A percentile compares a stretch with the other conserved stretches of the same genome.
Evolutionary conservation across 2,797 vertebrate species (phyloP).

Genomic region (Ctenosaura bakeri): DNA sequence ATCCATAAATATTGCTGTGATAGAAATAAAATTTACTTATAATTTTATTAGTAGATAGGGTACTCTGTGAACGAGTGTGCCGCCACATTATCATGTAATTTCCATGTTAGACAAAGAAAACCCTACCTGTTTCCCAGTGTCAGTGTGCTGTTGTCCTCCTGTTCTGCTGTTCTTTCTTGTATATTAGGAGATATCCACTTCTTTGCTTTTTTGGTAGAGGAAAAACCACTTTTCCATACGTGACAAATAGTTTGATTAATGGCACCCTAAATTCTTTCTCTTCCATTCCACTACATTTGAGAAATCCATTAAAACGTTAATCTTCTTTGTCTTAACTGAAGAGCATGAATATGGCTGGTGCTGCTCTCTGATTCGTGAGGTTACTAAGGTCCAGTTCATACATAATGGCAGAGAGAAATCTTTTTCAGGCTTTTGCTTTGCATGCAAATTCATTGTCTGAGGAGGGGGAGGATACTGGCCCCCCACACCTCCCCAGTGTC

Average conservation of each 20-base stretch:
- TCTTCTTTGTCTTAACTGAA: conserved; percentile 22
- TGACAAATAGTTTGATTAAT: conserved; percentile 38
- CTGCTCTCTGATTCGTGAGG: not conserved
- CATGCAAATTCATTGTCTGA: no score
- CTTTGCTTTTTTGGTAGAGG: conserved; percentile 15
- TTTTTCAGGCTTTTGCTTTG: no score
- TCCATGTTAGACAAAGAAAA: not conserved
- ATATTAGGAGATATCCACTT: not conserved
- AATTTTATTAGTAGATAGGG: not conserved
- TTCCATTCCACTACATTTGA: conserved; percentile 60
- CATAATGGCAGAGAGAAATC: not conserved
- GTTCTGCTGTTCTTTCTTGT: conserved; percentile 15
- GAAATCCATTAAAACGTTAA: conserved; percentile 52
- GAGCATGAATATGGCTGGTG: no score
- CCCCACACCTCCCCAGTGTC: no score
- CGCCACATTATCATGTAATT: not conserved
- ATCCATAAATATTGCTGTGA: not conserved
- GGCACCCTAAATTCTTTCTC: conserved; percentile 40
- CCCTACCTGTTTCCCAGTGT: not conserved
- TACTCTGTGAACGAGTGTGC: not conserved
- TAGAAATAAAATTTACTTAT: conserved; percentile 10
- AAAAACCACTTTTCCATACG: conserved; percentile 10
- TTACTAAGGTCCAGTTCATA: not conserved
- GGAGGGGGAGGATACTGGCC: no score
- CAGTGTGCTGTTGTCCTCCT: not conserved